phyloP scores from a whole-genome alignment of 2,888 invertebrate species.

The Drosophila barbarae region DNA sequence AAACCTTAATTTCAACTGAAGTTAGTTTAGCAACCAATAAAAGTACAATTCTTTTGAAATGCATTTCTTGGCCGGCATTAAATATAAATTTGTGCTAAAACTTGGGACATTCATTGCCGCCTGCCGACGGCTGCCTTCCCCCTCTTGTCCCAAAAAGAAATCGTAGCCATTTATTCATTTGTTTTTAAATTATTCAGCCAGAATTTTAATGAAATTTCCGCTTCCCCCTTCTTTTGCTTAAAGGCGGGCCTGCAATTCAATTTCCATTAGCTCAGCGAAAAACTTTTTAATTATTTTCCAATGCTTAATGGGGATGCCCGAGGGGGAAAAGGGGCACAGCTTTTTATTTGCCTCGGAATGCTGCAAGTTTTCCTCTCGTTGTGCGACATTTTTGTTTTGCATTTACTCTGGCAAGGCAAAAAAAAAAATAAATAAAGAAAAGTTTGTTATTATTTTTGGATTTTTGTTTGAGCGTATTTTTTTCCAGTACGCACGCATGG shows the following conservation, averaged over 20 bases:
- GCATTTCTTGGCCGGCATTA: conserved; percentile 2
- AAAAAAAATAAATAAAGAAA: conserved; percentile 18
- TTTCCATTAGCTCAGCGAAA: conserved; percentile 59
- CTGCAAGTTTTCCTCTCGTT: conserved; percentile 34
- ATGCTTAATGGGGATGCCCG: conserved; percentile 49
- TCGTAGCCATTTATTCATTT: conserved; percentile 16
- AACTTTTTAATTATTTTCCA: conserved; percentile 70
- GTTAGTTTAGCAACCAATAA: background rate
- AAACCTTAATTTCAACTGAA: background rate
- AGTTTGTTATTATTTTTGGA: conserved; percentile 49
- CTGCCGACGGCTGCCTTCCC: background rate
- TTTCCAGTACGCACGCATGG: conserved; percentile 46
- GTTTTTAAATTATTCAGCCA: conserved; percentile 37
- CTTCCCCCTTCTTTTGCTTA: background rate
- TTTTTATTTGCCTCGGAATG: conserved; percentile 34
- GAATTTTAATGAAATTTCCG: conserved; percentile 31
- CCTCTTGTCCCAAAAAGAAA: background rate
- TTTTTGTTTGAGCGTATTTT: conserved; percentile 10
- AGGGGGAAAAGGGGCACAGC: background rate
- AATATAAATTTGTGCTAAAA: conserved; percentile 6
- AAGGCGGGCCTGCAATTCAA: conserved; percentile 36
- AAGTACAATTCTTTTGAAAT: background rate
- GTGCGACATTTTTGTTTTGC: conserved; percentile 43
- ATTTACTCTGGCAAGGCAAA: conserved; percentile 35
- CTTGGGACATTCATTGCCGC: conserved; percentile 15